Evolutionary conservation across 2,797 vertebrate genomes (phyloP).

Genomic region (Borostomias antarcticus): DNA sequence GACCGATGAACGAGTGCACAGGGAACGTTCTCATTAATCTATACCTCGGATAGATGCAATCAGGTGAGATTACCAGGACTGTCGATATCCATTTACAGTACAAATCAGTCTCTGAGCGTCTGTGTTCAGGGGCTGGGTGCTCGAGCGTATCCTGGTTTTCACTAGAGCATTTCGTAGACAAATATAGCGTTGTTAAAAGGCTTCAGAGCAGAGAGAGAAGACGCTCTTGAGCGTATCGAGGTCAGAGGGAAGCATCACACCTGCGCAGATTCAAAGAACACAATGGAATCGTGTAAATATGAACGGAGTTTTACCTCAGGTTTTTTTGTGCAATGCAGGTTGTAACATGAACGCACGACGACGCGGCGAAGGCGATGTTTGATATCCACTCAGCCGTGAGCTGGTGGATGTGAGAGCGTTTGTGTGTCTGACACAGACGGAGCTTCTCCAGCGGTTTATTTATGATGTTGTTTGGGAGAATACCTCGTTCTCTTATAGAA

Average conservation of each 20-base stretch:
- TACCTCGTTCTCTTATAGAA: slow-evolving; percentile 20
- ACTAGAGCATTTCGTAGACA: background rate
- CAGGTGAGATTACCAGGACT: slow-evolving; percentile 2
- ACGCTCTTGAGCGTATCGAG: background rate
- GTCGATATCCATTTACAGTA: slow-evolving; percentile 2
- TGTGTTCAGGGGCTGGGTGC: background rate
- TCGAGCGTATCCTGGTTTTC: background rate
- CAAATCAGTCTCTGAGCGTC: background rate
- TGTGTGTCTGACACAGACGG: slow-evolving; percentile 39
- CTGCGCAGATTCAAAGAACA: background rate
- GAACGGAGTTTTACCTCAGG: no score
- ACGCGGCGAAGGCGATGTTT: background rate
- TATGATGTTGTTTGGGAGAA: slow-evolving; percentile 10
- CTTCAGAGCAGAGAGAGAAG: no score
- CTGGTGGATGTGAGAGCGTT: slow-evolving; percentile 12
- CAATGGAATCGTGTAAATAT: background rate
- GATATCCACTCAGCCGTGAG: background rate
- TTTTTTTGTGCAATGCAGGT: background rate
- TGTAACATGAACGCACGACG: background rate
- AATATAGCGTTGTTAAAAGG: background rate
- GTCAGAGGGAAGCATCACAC: background rate
- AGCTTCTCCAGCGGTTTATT: slow-evolving; percentile 41
- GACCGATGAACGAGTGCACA: background rate
- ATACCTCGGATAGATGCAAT: background rate
- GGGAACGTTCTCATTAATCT: background rate